Percentiles rank a stretch among this genome's conserved stretches.
Evolutionary conservation across 2,797 vertebrate genomes (phyloP).

Genomic region (Numenius phaeopus): DNA sequence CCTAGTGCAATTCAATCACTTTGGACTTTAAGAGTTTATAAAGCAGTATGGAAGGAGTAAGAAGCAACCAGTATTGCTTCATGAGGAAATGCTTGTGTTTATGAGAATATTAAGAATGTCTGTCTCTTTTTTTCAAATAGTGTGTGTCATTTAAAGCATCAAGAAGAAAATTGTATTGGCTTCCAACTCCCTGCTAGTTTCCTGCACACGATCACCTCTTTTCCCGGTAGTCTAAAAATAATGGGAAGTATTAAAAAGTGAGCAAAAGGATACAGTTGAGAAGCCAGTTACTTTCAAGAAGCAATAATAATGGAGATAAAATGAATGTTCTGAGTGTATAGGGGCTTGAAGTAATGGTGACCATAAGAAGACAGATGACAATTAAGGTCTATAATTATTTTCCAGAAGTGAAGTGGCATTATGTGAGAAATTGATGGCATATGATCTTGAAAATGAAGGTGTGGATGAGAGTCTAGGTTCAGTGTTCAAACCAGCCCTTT

Average conservation of each 20-base stretch:
- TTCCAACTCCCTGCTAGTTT: conserved; percentile 29
- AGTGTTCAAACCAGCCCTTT: not conserved
- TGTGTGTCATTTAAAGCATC: not conserved
- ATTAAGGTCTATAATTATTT: not conserved
- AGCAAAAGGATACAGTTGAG: not conserved
- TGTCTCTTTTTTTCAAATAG: not conserved
- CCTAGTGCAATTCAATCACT: not conserved
- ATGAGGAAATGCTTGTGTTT: conserved; percentile 55
- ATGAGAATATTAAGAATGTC: conserved; percentile 44
- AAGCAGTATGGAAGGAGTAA: conserved; percentile 27
- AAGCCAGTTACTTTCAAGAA: not conserved
- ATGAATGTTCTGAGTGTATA: not conserved
- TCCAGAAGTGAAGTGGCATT: not conserved
- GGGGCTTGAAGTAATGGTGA: not conserved
- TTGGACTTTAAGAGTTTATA: conserved; percentile 15
- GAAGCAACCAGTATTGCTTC: conserved; percentile 14
- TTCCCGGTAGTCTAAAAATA: not conserved
- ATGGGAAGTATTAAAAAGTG: conserved; percentile 6
- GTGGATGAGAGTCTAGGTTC: not conserved
- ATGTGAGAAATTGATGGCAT: not conserved
- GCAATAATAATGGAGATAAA: not conserved
- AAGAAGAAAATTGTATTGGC: conserved; percentile 25
- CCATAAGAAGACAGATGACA: not conserved
- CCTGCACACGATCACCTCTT: not conserved
- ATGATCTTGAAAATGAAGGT: not conserved